These are phyloP conservation scores for Heterocephalus glaber DNA, from an alignment of 2,113 vertebrate species.

Conservation along the genomic window DNA sequence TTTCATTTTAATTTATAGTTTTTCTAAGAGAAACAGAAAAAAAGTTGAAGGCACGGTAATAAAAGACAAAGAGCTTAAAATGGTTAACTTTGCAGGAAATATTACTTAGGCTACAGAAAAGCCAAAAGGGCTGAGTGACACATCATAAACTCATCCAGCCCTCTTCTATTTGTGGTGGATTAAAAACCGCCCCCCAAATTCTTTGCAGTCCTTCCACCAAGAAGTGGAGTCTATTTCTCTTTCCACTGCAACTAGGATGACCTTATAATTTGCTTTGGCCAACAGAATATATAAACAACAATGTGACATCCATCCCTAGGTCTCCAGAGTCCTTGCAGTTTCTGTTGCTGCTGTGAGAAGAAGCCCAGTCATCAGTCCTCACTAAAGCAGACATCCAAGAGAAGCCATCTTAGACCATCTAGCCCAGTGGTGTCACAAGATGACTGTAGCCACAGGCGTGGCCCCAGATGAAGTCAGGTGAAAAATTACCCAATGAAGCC, in stretches of 20 bases:
- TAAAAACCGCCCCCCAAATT: not conserved
- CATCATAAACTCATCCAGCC: not conserved
- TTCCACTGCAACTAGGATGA: slow-evolving; percentile 2
- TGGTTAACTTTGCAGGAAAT: slow-evolving; percentile 49
- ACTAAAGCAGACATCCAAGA: not conserved
- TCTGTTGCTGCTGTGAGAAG: not conserved
- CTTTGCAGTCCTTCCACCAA: not conserved
- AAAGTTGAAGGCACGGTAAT: not conserved
- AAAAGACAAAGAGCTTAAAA: not conserved
- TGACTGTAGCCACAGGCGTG: not conserved
- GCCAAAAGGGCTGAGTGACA: not conserved
- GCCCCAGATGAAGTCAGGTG: not conserved
- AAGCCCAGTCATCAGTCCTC: not conserved
- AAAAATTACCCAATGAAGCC: not conserved
- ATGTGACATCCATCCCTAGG: not conserved
- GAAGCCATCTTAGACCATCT: not conserved
- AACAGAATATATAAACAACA: not conserved
- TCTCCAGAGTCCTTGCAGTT: not conserved
- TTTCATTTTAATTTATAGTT: slow-evolving; percentile 55
- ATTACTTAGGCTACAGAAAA: slow-evolving; percentile 34
- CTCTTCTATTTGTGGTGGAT: not conserved
- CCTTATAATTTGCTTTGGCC: slow-evolving; percentile 24
- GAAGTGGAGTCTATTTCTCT: slow-evolving; percentile 4
- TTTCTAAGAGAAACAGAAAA: slow-evolving; percentile 4
- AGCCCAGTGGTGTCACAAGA: not conserved